Percentiles rank a stretch among this genome's conserved stretches.
Conservation (phyloP, 2,888 invertebrate genomes). For the Melieria crassipennis region DNA sequence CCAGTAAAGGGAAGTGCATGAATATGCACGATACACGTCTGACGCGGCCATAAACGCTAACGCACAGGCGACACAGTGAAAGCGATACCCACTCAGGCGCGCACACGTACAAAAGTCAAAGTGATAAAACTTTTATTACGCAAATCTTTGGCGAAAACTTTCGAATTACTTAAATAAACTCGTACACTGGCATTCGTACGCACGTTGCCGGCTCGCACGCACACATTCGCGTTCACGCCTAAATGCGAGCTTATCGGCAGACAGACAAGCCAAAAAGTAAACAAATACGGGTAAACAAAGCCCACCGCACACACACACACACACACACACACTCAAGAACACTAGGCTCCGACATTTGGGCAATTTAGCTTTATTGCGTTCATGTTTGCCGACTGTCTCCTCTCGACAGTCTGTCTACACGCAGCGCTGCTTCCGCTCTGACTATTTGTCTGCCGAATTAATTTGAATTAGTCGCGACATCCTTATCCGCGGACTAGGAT, state of each 20-base stretch:
- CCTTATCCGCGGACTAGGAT: slow-evolving; percentile 32
- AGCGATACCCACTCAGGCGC: slow-evolving; percentile 29
- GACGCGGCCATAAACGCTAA: slow-evolving; percentile 24
- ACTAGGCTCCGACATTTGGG: slow-evolving; percentile 40
- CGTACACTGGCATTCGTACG: slow-evolving; percentile 39
- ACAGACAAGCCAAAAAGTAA: slow-evolving; percentile 40
- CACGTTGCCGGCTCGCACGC: background rate
- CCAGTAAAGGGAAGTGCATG: slow-evolving; percentile 7
- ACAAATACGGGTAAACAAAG: slow-evolving; percentile 24
- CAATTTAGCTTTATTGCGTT: slow-evolving; percentile 56
- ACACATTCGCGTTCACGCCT: no score
- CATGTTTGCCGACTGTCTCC: slow-evolving; percentile 39
- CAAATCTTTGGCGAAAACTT: slow-evolving; percentile 59
- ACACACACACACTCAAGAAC: slow-evolving; percentile 2
- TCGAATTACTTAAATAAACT: slow-evolving; percentile 55
- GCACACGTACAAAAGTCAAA: slow-evolving; percentile 53
- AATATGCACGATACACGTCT: background rate
- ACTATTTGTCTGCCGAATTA: slow-evolving; percentile 57
- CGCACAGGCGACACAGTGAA: slow-evolving; percentile 32
- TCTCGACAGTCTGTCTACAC: slow-evolving; percentile 31
- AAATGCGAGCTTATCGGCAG: slow-evolving; percentile 33
- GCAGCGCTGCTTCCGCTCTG: slow-evolving; percentile 19
- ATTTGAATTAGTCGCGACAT: slow-evolving; percentile 59
- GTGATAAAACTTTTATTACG: slow-evolving; percentile 58
- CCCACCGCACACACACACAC: no score